Evolutionary conservation across 2,113 vertebrate genomes (phyloP).

Genomic region (Geothlypis trichas): DNA sequence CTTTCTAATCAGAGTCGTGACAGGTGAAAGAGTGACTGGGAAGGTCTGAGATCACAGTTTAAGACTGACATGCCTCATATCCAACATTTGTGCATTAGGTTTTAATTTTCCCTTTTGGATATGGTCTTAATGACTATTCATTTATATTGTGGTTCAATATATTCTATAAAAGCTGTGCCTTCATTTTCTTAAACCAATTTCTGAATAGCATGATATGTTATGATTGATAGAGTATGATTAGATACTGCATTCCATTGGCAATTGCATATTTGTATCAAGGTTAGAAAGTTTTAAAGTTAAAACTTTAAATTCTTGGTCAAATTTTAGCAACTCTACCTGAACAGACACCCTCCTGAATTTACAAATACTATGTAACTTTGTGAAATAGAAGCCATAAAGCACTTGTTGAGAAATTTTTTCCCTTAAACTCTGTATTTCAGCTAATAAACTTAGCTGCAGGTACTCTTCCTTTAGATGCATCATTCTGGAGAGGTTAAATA

Average conservation of each 20-base stretch:
- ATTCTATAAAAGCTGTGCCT: neutral
- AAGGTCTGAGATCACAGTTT: neutral
- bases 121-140: neutral
- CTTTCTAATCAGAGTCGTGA: neutral
- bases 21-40: rapidly evolving
- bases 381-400: neutral
- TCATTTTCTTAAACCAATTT: neutral
- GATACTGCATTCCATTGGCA: neutral
- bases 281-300: neutral
- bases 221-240: neutral
- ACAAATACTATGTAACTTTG: neutral
- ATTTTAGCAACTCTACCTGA: neutral
- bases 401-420: rapidly evolving
- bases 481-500: neutral
- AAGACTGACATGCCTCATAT: neutral
- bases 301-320: neutral
- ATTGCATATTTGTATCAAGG: neutral
- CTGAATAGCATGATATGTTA: neutral
- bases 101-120: neutral
- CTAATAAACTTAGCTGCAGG: neutral
- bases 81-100: rapidly evolving
- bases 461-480: neutral
- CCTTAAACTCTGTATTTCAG: neutral
- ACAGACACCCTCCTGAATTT: neutral
- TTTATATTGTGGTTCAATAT: neutral